These are phyloP conservation scores for Phaedon cochleariae DNA, from an alignment of 2,888 invertebrate species.

Conservation along the genomic window DNA sequence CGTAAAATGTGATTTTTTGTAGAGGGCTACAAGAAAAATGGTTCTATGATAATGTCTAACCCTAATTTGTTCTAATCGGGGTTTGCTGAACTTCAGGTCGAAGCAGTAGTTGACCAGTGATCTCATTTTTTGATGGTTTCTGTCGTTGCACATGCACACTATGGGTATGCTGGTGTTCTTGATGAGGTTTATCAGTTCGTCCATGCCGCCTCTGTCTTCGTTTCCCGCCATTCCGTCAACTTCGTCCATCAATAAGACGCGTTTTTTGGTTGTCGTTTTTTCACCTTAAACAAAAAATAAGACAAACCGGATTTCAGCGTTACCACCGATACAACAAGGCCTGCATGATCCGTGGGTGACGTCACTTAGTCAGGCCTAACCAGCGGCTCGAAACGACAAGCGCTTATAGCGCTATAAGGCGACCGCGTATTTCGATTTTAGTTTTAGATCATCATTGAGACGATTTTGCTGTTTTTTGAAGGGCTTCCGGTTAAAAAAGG, in stretches of 20 bases:
- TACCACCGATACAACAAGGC: too few species aligned
- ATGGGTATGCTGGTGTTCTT: constrained; percentile 88
- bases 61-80: constrained; percentile 89
- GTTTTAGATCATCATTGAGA: too few species aligned
- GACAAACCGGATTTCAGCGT: too few species aligned
- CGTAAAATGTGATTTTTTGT: too few species aligned
- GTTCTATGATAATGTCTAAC: constrained; percentile 62
- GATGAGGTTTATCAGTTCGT: constrained; percentile 91
- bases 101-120: constrained; percentile 93
- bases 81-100: constrained; percentile 87
- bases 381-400: too few species aligned
- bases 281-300: constrained; percentile 47
- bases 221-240: constrained; percentile 99
- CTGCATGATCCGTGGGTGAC: too few species aligned
- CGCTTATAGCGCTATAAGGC: too few species aligned
- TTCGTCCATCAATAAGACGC: constrained; percentile 99
- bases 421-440: too few species aligned
- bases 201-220: constrained; percentile 96
- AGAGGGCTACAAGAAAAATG: constrained; percentile 12
- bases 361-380: too few species aligned
- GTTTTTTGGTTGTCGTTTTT: constrained; percentile 70
- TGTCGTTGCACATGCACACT: constrained; percentile 98
- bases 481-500: too few species aligned
- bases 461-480: too few species aligned
- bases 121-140: constrained; percentile 91